Percentiles rank a stretch among this genome's conserved stretches.
phyloP scores from a whole-genome alignment of 2,113 vertebrate genomes.

The Pelecanoides urinatrix region DNA sequence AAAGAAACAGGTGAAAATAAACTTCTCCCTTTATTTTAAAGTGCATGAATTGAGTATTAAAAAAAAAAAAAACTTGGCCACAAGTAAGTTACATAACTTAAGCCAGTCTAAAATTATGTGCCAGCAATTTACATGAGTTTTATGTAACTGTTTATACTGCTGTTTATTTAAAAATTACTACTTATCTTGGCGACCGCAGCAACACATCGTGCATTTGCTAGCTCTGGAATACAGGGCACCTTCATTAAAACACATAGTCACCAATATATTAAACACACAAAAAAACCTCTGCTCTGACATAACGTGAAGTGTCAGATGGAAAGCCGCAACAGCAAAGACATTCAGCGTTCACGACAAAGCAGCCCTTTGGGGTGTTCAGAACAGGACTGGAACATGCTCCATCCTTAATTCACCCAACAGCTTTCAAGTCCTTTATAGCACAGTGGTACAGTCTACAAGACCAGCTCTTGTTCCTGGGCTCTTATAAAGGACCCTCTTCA shows the following conservation, averaged over 20 bases:
- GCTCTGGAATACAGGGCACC: slow-evolving; percentile 70
- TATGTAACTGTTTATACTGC: slow-evolving; percentile 74
- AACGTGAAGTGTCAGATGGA: slow-evolving; percentile 67
- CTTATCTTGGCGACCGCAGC: slow-evolving; percentile 71
- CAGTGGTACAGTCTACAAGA: slow-evolving; percentile 49
- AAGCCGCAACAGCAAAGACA: slow-evolving; percentile 62
- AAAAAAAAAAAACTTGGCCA: slow-evolving; percentile 29
- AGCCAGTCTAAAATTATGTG: slow-evolving; percentile 68
- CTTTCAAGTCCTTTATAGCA: slow-evolving; percentile 32
- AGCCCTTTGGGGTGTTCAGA: slow-evolving; percentile 51
- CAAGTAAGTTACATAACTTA: slow-evolving; percentile 67
- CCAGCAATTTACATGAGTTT: slow-evolving; percentile 73
- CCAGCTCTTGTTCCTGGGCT: slow-evolving; percentile 42
- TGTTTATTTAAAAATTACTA: slow-evolving; percentile 75
- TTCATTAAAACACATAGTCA: slow-evolving; percentile 71
- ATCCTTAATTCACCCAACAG: slow-evolving; percentile 63
- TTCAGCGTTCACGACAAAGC: slow-evolving; percentile 55
- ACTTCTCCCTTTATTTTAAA: slow-evolving; percentile 26
- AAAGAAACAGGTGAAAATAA: slow-evolving; percentile 58
- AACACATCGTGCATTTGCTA: slow-evolving; percentile 62
- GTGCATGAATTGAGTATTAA: background rate
- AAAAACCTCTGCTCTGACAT: slow-evolving; percentile 49
- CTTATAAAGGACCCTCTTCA: slow-evolving; percentile 56
- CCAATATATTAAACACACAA: slow-evolving; percentile 68
- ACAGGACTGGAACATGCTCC: slow-evolving; percentile 51